Base-by-base conservation (phyloP, 1,140 invertebrate genomes). In the Ips typographus region DNA sequence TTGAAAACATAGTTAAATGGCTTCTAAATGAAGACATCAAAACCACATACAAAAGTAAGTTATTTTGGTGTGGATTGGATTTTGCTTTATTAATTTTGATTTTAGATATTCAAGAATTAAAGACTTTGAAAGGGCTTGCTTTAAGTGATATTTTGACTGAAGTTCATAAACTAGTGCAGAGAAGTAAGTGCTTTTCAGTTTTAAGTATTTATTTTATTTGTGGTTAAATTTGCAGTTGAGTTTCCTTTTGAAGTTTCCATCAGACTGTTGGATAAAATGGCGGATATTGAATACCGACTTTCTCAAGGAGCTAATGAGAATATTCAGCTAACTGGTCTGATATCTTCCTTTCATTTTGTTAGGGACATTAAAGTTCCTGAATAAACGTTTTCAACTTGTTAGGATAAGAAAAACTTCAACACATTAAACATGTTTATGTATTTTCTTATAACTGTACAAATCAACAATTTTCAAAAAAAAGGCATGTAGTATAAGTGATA, bases 111-210 rank as follows among this genome's bases (percentile, higher is more conserved):
- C 86, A 91, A 81, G 85, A 91, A 75, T 77, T 97, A 43, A 95
- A 98, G 83, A 87, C 89, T 39, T 82, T 87, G 0, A 96, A 96
- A 85, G 95, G 95, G 5, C 82, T 97, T 52, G 94, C 96, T 1
- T 82, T 98, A 4, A 88, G 90, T 73, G 96, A 98, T 78, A 95
- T 98, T 77, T 77, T 98, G 41, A 92, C 93, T 37, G 94, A 98
- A 83, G 80, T 97, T 39, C 94, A 97, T 81, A 79, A 85, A 36
- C 90, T 90, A 77, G 86, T 96, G 64, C 93, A 95, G 81, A 87
- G 90, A 88, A 89, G 94, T 96, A 86, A 84, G 87, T 86, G n/a
- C 44, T 40, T 57, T 22, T 58, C 38, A 58, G 49, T 44, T 49
- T 66, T 40, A 40, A 42, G n/a, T 60, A 7, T 59, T 67, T 53